Evolutionary conservation across 1,140 invertebrate genomes (phyloP), one percentile per base, ranked within the genome.

Genomic region (Drosophila oshimai): DNA sequence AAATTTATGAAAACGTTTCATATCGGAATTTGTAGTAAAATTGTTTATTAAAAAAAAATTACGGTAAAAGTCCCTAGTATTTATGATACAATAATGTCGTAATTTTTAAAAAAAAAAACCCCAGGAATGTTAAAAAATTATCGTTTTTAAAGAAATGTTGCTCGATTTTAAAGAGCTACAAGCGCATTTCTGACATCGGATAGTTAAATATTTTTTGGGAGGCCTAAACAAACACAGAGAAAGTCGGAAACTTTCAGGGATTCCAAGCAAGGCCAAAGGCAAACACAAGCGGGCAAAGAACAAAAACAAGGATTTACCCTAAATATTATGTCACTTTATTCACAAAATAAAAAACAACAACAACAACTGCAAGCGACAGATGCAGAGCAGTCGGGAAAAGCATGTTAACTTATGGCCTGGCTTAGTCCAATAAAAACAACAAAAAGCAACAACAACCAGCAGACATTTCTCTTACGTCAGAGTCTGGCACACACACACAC

Each of bases 391-490:
- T 47, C 31, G 41, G 33, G 39, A 41, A 17, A 57, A 57, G 51
- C 28, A 62, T 58, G 58, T 42, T 58, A 62, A 62, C 58, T 65
- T 65, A 64, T 65, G 61, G 58, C 58, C 39, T 42, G 57, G 61
- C 61, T 65, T 65, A 65, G 61, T 41, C 58, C 68, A 72, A 71
- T 46, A 72, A 72, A 64, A 33, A 29, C 42, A 62, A 64, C 13
- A 57, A 53, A 10, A 17, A 33, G n/a, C 9, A 44, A 28, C 29
- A 65, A 37, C 44, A 62, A 47, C 64, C 57, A 37, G 41, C 69
- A 73, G 42, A 73, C 57, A 72, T 71, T 62, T 72, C 67, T 72
- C 68, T 72, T 72, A 72, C 69, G 69, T 72, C 69, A 72, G 69
- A 72, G 69, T 45, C 46, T 41, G 54, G 44, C 18, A 46, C 24